These are phyloP conservation scores for Pteropus alecto DNA, from an alignment of 2,113 vertebrate species.

Conservation along the genomic window DNA sequence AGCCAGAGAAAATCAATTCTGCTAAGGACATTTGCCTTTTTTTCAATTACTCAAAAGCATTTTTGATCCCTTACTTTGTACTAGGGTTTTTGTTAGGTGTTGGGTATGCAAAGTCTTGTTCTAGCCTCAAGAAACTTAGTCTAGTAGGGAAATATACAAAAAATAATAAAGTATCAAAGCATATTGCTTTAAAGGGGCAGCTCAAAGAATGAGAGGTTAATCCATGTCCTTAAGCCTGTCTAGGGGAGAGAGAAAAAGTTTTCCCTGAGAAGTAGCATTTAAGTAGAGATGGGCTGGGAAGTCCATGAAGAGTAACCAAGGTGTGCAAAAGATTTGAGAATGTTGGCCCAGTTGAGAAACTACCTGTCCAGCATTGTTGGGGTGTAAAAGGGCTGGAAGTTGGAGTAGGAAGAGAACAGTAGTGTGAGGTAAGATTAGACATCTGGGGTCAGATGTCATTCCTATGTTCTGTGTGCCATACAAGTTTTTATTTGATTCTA, in stretches of 20 bases:
- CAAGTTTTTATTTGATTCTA: neutral
- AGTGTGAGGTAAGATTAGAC: neutral
- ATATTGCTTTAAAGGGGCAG: neutral
- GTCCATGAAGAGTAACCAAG: neutral
- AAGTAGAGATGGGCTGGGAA: neutral
- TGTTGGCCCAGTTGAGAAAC: neutral
- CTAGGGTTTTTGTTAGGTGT: neutral
- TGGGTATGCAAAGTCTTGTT: neutral
- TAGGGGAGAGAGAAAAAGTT: neutral
- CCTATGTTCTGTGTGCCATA: neutral
- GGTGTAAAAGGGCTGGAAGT: neutral
- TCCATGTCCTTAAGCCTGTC: neutral
- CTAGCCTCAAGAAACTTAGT: slow-evolving; percentile 33
- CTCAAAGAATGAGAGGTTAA: slow-evolving; percentile 6
- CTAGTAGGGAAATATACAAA: neutral
- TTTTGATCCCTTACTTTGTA: neutral
- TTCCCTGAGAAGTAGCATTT: neutral
- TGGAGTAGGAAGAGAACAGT: neutral
- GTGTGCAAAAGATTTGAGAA: neutral
- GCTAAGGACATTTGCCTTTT: neutral
- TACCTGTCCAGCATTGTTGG: neutral
- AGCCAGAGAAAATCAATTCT: neutral
- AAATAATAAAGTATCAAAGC: neutral
- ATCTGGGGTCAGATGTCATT: neutral
- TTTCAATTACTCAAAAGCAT: neutral